A percentile compares a stretch with the other conserved stretches of the same genome.
Conservation (phyloP, 37 sponge, comb jelly and placozoan species). For the Chondrosia reniformis region DNA sequence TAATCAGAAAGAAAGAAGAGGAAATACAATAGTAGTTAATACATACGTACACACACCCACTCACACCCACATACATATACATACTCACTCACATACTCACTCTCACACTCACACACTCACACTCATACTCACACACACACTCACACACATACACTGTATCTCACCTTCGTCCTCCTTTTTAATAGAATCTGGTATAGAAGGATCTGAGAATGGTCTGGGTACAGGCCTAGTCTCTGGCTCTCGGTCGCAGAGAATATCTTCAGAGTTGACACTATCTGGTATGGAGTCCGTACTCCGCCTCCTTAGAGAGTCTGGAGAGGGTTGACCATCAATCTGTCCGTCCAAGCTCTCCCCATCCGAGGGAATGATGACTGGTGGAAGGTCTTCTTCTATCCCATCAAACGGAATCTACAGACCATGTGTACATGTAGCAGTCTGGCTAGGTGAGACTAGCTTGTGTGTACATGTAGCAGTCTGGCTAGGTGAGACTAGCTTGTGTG, state of each 20-base stretch:
- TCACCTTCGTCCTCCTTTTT: slow-evolving; percentile 14
- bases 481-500: too few relatives aligned
- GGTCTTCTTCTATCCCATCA: background rate
- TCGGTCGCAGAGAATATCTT: slow-evolving; percentile 1
- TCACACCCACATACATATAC: slow-evolving; percentile 10
- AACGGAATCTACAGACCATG: background rate
- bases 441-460: too few relatives aligned
- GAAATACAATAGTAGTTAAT: background rate
- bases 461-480: too few relatives aligned
- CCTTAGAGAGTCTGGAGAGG: background rate
- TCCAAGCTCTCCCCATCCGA: slow-evolving; percentile 14
- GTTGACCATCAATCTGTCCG: background rate
- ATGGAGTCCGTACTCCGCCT: background rate
- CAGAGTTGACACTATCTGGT: slow-evolving; percentile 9
- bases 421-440: background rate
- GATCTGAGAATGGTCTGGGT: slow-evolving; percentile 15
- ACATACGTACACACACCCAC: slow-evolving; percentile 6
- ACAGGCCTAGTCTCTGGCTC: background rate
- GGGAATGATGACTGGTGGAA: background rate
- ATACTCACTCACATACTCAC: slow-evolving; percentile 8
- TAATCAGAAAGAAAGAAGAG: background rate
- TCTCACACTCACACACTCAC: slow-evolving; percentile 4
- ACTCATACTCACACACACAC: slow-evolving; percentile 11
- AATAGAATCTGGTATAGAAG: slow-evolving; percentile 10
- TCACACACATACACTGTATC: slow-evolving; percentile 12